phyloP scores from a whole-genome alignment of 2,888 invertebrate genomes.

The Melinopterus prodromus region DNA sequence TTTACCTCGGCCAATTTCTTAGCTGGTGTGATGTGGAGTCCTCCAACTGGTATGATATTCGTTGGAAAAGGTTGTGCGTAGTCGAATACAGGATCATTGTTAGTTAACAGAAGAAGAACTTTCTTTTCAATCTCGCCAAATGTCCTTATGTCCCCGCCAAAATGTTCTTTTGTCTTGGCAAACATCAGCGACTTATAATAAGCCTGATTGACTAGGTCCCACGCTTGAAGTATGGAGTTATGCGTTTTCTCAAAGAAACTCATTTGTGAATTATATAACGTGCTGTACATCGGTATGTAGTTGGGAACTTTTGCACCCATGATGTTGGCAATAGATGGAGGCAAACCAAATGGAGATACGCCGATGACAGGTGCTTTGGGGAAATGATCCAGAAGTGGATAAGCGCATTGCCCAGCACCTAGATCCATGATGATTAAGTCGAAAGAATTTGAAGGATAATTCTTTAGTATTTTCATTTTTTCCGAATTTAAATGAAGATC shows the following conservation, averaged over 20 bases:
- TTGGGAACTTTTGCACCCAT: slow-evolving; percentile 41
- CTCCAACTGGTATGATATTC: slow-evolving; percentile 56
- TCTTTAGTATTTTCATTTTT: slow-evolving; percentile 36
- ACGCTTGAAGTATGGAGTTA: slow-evolving; percentile 38
- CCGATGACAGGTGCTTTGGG: slow-evolving; percentile 42
- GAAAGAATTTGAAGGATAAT: slow-evolving; percentile 43
- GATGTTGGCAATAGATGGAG: slow-evolving; percentile 31
- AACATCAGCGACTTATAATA: slow-evolving; percentile 36
- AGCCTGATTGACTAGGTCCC: slow-evolving; percentile 28
- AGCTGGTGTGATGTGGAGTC: slow-evolving; percentile 50
- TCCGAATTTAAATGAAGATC: slow-evolving; percentile 37
- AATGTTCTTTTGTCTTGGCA: slow-evolving; percentile 41
- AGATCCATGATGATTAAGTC: slow-evolving; percentile 45
- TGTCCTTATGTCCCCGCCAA: slow-evolving; percentile 45
- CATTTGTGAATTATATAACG: slow-evolving; percentile 43
- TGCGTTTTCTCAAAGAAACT: slow-evolving; percentile 44
- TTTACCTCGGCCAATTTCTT: slow-evolving; percentile 31
- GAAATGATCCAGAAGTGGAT: slow-evolving; percentile 43
- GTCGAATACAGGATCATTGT: slow-evolving; percentile 50
- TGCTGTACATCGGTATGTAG: slow-evolving; percentile 45
- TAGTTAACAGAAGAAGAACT: slow-evolving; percentile 50
- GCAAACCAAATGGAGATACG: slow-evolving; percentile 40
- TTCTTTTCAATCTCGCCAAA: slow-evolving; percentile 46
- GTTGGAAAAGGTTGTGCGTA: slow-evolving; percentile 51
- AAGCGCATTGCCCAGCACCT: slow-evolving; percentile 38